Evolutionary conservation across 2,888 invertebrate species (phyloP).

Genomic region (Clivina fossor): DNA sequence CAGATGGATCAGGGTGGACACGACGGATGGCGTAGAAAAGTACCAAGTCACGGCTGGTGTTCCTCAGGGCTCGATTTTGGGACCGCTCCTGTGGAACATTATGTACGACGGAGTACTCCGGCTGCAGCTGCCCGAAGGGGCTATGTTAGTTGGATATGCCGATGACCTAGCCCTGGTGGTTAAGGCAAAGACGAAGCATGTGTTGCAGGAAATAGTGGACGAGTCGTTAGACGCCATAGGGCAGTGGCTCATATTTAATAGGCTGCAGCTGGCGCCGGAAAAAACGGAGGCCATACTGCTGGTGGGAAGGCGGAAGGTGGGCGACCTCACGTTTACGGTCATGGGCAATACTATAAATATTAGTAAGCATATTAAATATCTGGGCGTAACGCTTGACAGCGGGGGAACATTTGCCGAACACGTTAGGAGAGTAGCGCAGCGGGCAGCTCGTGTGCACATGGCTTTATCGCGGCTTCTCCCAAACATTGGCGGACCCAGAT

Average conservation of each 20-base stretch:
- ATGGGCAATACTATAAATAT: background rate
- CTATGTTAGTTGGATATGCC: conserved; percentile 10
- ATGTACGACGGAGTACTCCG: conserved; percentile 30
- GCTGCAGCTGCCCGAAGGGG: conserved; percentile 12
- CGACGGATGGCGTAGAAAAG: conserved; percentile 18
- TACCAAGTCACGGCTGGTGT: conserved; percentile 26
- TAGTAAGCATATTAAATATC: background rate
- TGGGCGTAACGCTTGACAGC: background rate
- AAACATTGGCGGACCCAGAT: background rate
- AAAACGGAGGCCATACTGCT: conserved; percentile 29
- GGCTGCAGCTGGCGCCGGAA: conserved; percentile 9
- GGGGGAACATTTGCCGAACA: background rate
- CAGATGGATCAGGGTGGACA: conserved; percentile 28
- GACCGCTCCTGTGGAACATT: conserved; percentile 31
- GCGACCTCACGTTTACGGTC: background rate
- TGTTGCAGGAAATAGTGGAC: conserved; percentile 5
- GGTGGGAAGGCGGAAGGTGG: background rate
- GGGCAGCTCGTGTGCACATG: background rate
- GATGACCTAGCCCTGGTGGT: conserved; percentile 13
- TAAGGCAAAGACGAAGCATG: background rate
- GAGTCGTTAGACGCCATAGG: background rate
- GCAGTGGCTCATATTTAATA: conserved; percentile 13
- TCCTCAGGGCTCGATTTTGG: conserved; percentile 33
- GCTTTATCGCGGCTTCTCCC: conserved; percentile 1
- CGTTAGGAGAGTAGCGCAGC: background rate